Evolutionary conservation across 1,140 invertebrate genomes (phyloP), one percentile per base, ranked within the genome.

Genomic region (Conus betulinus): DNA sequence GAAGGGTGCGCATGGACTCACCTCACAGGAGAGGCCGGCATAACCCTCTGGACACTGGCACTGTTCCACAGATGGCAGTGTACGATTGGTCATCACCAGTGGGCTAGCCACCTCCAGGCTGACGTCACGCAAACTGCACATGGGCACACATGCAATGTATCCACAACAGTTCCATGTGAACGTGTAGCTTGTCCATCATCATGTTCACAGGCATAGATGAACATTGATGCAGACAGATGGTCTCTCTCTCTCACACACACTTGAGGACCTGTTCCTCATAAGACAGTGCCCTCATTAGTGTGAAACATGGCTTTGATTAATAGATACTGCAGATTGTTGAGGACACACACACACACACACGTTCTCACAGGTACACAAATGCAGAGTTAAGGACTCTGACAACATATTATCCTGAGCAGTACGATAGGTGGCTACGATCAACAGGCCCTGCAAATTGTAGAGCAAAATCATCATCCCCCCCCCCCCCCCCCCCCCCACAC

Each of bases 391-490:
- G 4, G 57, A 15, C 6, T 90, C 92, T 89, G 90, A 94, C 93
- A 87, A 92, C 57, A 93, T 88, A 88, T 89, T 89, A 81, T 94
- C 92, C 95, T 99, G 99, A 94, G 99, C 98, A 0, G 97, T 98
- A 94, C 99, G 98, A 95, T 97, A 99, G 87, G 98, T 98, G 0
- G 98, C 98, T 86, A 98, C 96, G 52, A 99, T 96, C 91, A 99
- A 96, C 23, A 99, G 92, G 53, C 97, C 95, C 89, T 97, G 97
- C 0, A 99, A 92, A 91, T 98, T 96, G 10, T 97, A 96, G n/a
- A 99, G 95, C 1, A 98, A 60, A 60, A n/a, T n/a, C 57, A 60
- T 4, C n/a, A n/a, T n/a, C 55, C 55, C 55, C 6, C 55, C 55
- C 55, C 55, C 55, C 6, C 55, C 55, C 6, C 55, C 6, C 55